phyloP scores from a whole-genome alignment of 2,888 invertebrate genomes.

The Hoplodrina ambigua region DNA sequence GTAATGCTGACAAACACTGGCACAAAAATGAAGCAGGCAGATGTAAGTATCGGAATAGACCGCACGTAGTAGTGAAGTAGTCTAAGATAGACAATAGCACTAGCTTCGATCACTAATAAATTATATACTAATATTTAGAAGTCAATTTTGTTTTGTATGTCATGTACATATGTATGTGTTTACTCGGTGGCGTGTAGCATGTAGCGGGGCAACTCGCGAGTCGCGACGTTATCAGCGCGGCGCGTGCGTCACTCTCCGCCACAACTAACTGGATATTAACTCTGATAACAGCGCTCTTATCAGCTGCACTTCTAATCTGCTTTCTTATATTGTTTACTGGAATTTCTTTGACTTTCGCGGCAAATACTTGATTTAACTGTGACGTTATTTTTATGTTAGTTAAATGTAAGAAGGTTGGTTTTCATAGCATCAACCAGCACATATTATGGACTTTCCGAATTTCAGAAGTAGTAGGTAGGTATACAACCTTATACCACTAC shows the following conservation, averaged over 20 bases:
- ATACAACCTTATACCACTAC: too few relatives aligned
- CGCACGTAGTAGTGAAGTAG: neutral
- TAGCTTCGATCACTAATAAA: neutral
- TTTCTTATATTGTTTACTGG: slow-evolving; percentile 55
- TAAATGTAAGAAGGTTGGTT: neutral
- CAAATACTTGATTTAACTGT: slow-evolving; percentile 2
- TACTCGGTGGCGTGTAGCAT: neutral
- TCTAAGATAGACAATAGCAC: neutral
- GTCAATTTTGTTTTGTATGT: neutral
- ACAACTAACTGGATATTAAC: slow-evolving; percentile 51
- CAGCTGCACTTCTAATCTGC: slow-evolving; percentile 56
- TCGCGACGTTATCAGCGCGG: slow-evolving; percentile 46
- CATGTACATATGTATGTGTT: neutral
- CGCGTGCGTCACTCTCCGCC: slow-evolving; percentile 55
- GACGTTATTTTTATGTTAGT: neutral
- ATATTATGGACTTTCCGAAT: neutral
- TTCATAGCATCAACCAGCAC: too few relatives aligned
- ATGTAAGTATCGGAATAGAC: neutral
- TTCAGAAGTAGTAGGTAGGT: too few relatives aligned
- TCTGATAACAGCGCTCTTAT: slow-evolving; percentile 64
- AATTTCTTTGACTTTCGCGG: slow-evolving; percentile 27
- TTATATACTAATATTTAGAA: neutral
- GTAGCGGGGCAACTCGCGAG: neutral
- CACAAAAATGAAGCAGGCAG: too few relatives aligned
- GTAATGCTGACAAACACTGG: too few relatives aligned